phyloP scores from a whole-genome alignment of 2,888 invertebrate genomes.

The Escarpia spicata region DNA sequence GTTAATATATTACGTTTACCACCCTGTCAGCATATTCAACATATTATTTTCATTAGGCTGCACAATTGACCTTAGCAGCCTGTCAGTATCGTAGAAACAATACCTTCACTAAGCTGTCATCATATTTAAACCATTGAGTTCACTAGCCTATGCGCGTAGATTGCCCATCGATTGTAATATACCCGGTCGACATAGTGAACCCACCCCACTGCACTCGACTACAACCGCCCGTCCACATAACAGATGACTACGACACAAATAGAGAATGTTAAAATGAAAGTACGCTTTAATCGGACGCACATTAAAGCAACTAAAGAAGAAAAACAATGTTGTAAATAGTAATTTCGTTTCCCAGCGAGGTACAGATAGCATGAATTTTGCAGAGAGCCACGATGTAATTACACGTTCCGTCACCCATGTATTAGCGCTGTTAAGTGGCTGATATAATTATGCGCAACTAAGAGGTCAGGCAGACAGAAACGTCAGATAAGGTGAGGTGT shows the following conservation, averaged over 20 bases:
- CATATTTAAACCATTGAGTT: background rate
- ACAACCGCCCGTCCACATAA: background rate
- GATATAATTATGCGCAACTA: background rate
- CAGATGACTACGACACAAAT: background rate
- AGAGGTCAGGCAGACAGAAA: background rate
- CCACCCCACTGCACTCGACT: no score
- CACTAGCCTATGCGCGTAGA: background rate
- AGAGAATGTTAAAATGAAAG: background rate
- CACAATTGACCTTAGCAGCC: background rate
- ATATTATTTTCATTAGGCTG: background rate
- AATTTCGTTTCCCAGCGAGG: background rate
- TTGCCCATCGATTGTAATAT: background rate
- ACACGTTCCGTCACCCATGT: background rate
- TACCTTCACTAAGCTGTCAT: background rate
- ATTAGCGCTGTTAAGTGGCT: background rate
- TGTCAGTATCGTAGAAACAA: background rate
- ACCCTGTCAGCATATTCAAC: background rate
- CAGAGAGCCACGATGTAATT: background rate
- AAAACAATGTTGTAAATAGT: no score
- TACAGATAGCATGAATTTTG: background rate
- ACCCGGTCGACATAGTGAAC: no score
- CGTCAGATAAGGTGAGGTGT: background rate
- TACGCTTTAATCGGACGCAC: no score
- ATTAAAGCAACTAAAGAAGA: no score
- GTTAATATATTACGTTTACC: background rate